These are phyloP conservation scores for Callocephalon fimbriatum DNA, from an alignment of 2,113 vertebrate species.

Conservation along the genomic window DNA sequence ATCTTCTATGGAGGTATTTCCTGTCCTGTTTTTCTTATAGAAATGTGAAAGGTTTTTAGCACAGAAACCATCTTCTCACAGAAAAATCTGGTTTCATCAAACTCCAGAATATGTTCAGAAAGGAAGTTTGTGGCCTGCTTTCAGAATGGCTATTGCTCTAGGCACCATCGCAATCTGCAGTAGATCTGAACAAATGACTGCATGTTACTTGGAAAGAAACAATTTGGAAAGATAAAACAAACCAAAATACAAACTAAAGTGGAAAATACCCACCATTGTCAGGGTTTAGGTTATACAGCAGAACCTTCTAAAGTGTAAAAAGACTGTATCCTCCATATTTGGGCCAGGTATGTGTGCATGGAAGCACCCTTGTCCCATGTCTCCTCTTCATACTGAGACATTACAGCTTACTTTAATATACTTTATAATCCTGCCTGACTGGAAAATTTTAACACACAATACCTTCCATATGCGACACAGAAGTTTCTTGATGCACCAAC, in stretches of 20 bases:
- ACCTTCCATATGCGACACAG: neutral
- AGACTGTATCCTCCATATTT: neutral
- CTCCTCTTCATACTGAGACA: neutral
- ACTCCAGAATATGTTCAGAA: neutral
- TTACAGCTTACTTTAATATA: neutral
- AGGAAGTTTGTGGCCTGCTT: neutral
- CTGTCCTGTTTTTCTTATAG: neutral
- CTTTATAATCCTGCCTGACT: neutral
- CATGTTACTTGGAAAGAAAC: neutral
- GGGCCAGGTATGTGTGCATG: neutral
- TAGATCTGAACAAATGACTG: neutral
- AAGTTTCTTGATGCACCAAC: neutral
- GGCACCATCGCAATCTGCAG: neutral
- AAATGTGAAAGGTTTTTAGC: neutral
- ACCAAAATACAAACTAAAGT: neutral
- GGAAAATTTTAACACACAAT: neutral
- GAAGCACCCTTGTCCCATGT: neutral
- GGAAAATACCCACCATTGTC: neutral
- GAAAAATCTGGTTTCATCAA: neutral
- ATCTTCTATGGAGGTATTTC: neutral
- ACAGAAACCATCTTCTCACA: neutral
- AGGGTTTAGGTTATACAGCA: neutral
- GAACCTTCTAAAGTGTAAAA: neutral
- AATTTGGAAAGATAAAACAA: neutral
- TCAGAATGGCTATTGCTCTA: neutral